Percentiles rank a stretch among this genome's conserved stretches.
These are phyloP conservation scores for Nibea albiflora DNA, from an alignment of 2,113 vertebrate genomes.

Conservation along the genomic window DNA sequence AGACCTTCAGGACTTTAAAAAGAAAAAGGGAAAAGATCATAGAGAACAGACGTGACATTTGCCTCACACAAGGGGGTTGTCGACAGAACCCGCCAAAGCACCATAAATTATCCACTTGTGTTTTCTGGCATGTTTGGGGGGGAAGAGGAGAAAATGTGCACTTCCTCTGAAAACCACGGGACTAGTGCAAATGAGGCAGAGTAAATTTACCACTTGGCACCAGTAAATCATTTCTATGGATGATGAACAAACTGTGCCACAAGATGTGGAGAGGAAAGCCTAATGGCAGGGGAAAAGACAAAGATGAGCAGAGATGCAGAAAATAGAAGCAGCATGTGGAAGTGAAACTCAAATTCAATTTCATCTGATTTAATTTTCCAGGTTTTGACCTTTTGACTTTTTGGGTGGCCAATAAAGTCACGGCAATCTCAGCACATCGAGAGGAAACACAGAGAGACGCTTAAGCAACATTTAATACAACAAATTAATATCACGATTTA, in stretches of 20 bases:
- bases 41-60: slow-evolving; percentile 41
- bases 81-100: slow-evolving; percentile 27
- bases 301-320: slow-evolving; percentile 20
- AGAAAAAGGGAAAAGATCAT: slow-evolving; percentile 40
- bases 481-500: slow-evolving; percentile 41
- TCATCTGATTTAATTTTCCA: slow-evolving; percentile 50
- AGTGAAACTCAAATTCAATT: slow-evolving; percentile 63
- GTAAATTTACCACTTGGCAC: slow-evolving; percentile 31
- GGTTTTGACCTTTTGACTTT: slow-evolving; percentile 32
- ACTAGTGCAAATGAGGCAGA: slow-evolving; percentile 36
- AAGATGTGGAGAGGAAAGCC: neutral
- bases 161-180: slow-evolving; percentile 42
- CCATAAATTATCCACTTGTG: slow-evolving; percentile 56
- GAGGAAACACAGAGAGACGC: neutral
- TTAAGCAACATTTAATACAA: slow-evolving; percentile 22
- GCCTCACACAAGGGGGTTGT: slow-evolving; percentile 30
- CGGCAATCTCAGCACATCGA: slow-evolving; percentile 5
- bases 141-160: slow-evolving; percentile 6
- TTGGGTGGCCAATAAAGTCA: neutral
- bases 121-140: slow-evolving; percentile 29
- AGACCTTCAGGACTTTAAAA: slow-evolving; percentile 50
- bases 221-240: slow-evolving; percentile 34
- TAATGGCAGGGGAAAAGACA: neutral
- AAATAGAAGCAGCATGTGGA: slow-evolving; percentile 56
- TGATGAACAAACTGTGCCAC: slow-evolving; percentile 22